A percentile compares a stretch with the other conserved stretches of the same genome.
These are phyloP conservation scores for Drosophila melanogaster DNA, from an alignment of 1,140 invertebrate genomes.

Conservation along the genomic window Release_6_plus_ISO1_MT NT_033777.3:26459001-26459500, in stretches of 20 bases:
- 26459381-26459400: conserved; percentile 94
- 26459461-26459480: conserved; percentile 98
- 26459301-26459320: conserved; percentile 85
- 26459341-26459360: conserved; percentile 95
- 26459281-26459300: conserved; percentile 64
- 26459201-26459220: conserved; percentile 73
- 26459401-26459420: conserved; percentile 95
- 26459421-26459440: conserved; percentile 95
- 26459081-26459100: conserved; percentile 94
- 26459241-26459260: conserved; percentile 83
- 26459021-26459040: conserved; percentile 59
- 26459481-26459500: conserved; percentile 92
- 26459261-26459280: conserved; percentile 78
- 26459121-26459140: conserved; percentile 94
- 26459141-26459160: conserved; percentile 90
- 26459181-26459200: conserved; percentile 27
- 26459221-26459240: conserved; percentile 43
- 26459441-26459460: conserved; percentile 96
- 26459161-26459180: conserved; percentile 23
- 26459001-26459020: conserved; percentile 71
- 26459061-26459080: conserved; percentile 87
- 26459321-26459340: conserved; percentile 92
- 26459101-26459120: conserved; percentile 91
- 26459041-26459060: conserved; percentile 7
- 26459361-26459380: conserved; percentile 94